Base-by-base conservation (phyloP, 2,888 invertebrate species). In the Tortrix viridana region DNA sequence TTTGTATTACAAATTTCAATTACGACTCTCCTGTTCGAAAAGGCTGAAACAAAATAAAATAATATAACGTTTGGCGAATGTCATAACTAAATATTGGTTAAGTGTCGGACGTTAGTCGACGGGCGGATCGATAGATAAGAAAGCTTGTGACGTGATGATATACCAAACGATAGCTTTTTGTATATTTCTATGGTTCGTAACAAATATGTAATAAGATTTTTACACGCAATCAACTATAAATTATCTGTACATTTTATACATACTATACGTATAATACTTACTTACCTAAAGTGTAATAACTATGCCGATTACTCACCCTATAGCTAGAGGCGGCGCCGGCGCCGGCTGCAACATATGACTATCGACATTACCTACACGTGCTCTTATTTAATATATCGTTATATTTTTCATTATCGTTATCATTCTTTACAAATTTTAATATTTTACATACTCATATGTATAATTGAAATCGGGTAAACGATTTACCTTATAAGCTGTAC, bases 1-100 rank as follows among this genome's bases (percentile, higher is more conserved):
- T 85, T 84, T 86, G 85, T 89, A 89, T 86, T 89, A 84, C 83
- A 80, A 82, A 77, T 80, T 81, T 77, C 87, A 86, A 84, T 84
- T 87, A 88, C 84, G 82, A 84, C 89, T 89, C 87, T 91, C 91
- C 91, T 91, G 89, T 85, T 92, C 86, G 85, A 90, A 90, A 91
- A 92, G 91, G 91, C 91, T 92, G 91, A 92, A 78, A 86, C 86
- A 85, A 86, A 82, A 83, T 80, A 77, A 76, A 86, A 82, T 86
- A 87, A 84, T 82, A 78, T 86, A 85, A 87, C 76, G 79, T 88
- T 89, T 86, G 88, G 88, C 87, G 79, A 85, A 82, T 79, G 80
- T 80, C 81, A 74, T 81, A 79, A 76, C 74, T 84, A 83, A 79
- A 79, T 74, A 71, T 77, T 74, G 82, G 77, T 85, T 81, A 77